Conservation (phyloP, 1,140 invertebrate genomes). For the Fopius arisanus region DNA sequence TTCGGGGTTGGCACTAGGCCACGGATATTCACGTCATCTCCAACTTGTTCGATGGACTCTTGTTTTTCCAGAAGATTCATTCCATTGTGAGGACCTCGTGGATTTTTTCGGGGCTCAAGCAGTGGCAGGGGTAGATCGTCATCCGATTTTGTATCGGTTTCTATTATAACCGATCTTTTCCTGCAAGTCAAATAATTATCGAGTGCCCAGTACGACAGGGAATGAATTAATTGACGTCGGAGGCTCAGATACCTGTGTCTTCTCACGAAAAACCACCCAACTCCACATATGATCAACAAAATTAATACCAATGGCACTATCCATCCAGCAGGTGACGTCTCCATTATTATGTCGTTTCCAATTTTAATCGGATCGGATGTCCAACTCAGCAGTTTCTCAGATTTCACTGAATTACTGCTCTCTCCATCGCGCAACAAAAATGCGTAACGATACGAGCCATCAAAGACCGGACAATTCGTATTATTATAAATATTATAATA, state of each 20-base stretch:
- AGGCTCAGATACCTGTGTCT: background rate
- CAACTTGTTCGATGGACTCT: background rate
- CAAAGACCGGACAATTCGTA: constrained; percentile 39
- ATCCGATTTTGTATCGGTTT: background rate
- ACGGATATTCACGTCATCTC: too few species aligned
- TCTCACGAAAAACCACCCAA: background rate
- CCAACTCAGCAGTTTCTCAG: background rate
- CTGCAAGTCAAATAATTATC: background rate
- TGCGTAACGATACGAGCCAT: background rate
- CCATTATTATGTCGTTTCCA: background rate
- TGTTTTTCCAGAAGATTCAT: background rate
- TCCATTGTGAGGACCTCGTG: background rate
- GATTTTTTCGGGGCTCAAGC: background rate
- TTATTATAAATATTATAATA: constrained; percentile 11
- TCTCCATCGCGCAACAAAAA: constrained; percentile 30
- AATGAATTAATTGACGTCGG: background rate
- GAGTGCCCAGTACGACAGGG: too few species aligned
- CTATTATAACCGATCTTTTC: background rate
- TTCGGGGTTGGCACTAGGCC: too few species aligned
- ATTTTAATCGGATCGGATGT: constrained; percentile 16
- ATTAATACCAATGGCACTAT: constrained; percentile 9
- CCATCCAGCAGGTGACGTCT: background rate
- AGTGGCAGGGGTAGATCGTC: background rate
- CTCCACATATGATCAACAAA: constrained; percentile 1
- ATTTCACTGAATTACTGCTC: background rate